These are phyloP conservation scores for Regulus satrapa DNA, from an alignment of 2,113 vertebrate species.

Conservation along the genomic window DNA sequence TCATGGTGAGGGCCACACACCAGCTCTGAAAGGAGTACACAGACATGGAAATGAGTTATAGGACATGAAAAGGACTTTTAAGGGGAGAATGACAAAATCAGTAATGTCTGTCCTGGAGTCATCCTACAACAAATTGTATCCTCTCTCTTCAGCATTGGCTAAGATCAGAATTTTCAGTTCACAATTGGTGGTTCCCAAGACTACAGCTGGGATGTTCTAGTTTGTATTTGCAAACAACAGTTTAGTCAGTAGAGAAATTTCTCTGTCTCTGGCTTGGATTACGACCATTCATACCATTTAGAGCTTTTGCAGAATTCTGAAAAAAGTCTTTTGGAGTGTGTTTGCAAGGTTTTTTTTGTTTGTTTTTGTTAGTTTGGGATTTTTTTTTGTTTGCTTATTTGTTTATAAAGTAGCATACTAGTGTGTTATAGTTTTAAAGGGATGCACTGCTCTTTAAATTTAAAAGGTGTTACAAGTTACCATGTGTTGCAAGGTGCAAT, in stretches of 20 bases:
- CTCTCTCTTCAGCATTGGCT: background rate
- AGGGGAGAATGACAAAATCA: background rate
- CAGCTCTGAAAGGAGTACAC: background rate
- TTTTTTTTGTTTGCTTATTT: background rate
- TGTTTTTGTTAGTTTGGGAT: background rate
- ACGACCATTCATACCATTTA: background rate
- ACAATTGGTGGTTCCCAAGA: background rate
- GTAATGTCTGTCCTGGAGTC: background rate
- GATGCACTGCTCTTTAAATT: background rate
- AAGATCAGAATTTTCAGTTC: background rate
- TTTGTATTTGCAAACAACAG: background rate
- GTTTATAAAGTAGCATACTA: background rate
- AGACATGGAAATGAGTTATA: background rate
- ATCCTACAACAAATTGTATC: background rate
- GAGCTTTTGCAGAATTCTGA: background rate
- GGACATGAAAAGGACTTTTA: background rate
- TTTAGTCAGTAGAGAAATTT: background rate
- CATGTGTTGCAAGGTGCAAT: background rate
- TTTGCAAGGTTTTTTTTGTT: background rate
- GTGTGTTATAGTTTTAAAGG: background rate
- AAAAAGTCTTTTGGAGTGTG: background rate
- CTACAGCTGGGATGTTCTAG: background rate
- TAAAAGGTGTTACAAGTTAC: background rate
- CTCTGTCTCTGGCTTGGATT: background rate
- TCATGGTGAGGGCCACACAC: background rate